Conservation (phyloP, 2,797 vertebrate species). For the Peromyscus nudipes region DNA sequence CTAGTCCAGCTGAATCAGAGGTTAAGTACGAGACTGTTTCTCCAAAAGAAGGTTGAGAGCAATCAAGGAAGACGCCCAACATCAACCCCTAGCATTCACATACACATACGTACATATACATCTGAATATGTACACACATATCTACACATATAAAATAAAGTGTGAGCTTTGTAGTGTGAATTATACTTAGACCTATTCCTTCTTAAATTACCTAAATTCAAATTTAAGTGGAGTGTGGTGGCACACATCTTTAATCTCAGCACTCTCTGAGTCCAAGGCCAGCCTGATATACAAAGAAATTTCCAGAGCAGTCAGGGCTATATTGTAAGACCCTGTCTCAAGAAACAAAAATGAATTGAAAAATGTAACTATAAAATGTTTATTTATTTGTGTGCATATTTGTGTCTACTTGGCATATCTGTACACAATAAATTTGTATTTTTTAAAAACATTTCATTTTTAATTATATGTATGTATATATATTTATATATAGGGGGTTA, state of each 20-base stretch:
- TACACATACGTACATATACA: too few relatives aligned
- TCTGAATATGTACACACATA: not conserved
- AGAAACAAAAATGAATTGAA: not conserved
- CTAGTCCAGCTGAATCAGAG: not conserved
- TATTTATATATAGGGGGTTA: not conserved
- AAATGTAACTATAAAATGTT: not conserved
- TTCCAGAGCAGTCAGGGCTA: too few relatives aligned
- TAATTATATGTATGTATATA: not conserved
- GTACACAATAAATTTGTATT: not conserved
- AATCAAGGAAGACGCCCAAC: not conserved
- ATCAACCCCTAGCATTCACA: not conserved
- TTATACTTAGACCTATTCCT: not conserved
- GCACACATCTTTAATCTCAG: too few relatives aligned
- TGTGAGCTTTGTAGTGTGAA: not conserved
- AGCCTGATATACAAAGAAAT: too few relatives aligned
- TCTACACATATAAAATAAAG: not conserved
- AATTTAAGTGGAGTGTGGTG: not conserved
- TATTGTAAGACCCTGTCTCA: too few relatives aligned
- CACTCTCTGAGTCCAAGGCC: too few relatives aligned
- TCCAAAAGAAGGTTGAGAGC: not conserved
- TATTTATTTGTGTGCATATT: not conserved
- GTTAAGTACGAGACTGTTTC: not conserved
- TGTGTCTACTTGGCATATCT: not conserved
- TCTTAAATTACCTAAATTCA: not conserved
- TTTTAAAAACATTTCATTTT: not conserved